These are phyloP conservation scores for Anastrepha ludens DNA, from an alignment of 1,140 invertebrate species.

Conservation along the genomic window DNA sequence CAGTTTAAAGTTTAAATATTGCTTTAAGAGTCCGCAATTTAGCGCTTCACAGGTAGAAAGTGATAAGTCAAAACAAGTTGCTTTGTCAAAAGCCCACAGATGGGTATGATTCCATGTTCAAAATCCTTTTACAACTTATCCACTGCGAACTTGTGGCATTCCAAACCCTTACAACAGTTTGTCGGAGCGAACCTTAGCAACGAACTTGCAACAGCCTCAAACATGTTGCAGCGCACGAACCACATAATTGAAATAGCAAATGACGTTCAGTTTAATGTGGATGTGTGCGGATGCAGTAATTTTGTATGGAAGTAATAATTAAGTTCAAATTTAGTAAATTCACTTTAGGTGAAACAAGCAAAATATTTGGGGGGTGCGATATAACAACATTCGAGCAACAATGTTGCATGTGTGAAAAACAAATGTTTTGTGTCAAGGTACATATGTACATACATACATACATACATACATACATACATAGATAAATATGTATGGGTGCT, in stretches of 20 bases:
- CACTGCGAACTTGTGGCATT: neutral
- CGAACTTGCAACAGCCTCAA: neutral
- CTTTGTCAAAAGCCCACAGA: too few relatives aligned
- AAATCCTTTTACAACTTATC: neutral
- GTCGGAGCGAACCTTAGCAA: neutral
- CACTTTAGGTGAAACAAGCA: neutral
- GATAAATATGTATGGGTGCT: neutral
- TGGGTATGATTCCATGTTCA: neutral
- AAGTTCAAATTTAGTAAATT: too few relatives aligned
- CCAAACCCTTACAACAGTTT: neutral
- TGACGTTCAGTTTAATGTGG: too few relatives aligned
- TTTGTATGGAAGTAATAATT: too few relatives aligned
- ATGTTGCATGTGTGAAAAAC: neutral
- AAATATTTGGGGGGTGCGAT: neutral
- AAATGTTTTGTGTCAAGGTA: conserved; percentile 1
- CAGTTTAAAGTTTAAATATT: too few relatives aligned
- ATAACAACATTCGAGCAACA: neutral
- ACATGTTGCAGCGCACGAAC: neutral
- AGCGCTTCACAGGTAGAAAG: too few relatives aligned
- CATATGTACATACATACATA: conserved; percentile 5
- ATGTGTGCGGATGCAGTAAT: too few relatives aligned
- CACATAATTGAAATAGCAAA: too few relatives aligned
- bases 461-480: neutral
- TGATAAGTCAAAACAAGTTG: too few relatives aligned
- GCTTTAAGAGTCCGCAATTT: too few relatives aligned